Percentiles rank a stretch among this genome's conserved stretches.
phyloP scores from a whole-genome alignment of 2,888 invertebrate genomes.

The Pseudeuparius sepicola region DNA sequence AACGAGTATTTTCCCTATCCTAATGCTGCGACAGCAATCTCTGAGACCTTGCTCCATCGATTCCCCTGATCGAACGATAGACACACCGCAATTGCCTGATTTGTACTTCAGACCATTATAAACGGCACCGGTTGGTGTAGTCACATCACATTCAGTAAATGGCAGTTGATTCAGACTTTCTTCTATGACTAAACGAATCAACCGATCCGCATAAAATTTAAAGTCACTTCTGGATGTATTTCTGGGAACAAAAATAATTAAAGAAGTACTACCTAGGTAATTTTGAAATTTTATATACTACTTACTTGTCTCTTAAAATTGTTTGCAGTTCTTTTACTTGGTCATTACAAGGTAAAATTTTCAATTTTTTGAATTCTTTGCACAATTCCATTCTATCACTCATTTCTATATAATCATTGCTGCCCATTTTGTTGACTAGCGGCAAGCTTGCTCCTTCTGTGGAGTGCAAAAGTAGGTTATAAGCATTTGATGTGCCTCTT shows the following conservation, averaged over 20 bases:
- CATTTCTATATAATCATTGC: slow-evolving; percentile 35
- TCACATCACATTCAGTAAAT: slow-evolving; percentile 80
- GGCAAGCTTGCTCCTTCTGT: too few relatives aligned
- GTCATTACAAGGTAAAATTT: slow-evolving; percentile 62
- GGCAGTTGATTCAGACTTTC: slow-evolving; percentile 96
- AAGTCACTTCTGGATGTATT: slow-evolving; percentile 91
- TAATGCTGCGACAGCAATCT: slow-evolving; percentile 96
- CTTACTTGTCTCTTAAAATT: slow-evolving; percentile 78
- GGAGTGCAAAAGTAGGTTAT: too few relatives aligned
- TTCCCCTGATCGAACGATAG: slow-evolving; percentile 79
- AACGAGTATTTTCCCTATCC: slow-evolving; percentile 96
- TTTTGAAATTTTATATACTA: too few relatives aligned
- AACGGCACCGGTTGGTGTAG: slow-evolving; percentile 84
- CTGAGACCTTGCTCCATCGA: slow-evolving; percentile 57
- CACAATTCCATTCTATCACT: slow-evolving; percentile 29
- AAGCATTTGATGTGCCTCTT: too few relatives aligned
- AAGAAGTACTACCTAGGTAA: too few relatives aligned
- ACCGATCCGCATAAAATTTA: slow-evolving; percentile 95
- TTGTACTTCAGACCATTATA: slow-evolving; percentile 92
- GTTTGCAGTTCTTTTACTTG: slow-evolving; percentile 78
- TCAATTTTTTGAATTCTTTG: slow-evolving; percentile 55
- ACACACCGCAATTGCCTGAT: slow-evolving; percentile 87
- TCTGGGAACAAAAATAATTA: too few relatives aligned
- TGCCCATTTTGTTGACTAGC: too few relatives aligned
- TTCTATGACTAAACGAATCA: slow-evolving; percentile 95